Base-by-base conservation (phyloP, 2,113 vertebrate species). In the Crotalus helleri region DNA sequence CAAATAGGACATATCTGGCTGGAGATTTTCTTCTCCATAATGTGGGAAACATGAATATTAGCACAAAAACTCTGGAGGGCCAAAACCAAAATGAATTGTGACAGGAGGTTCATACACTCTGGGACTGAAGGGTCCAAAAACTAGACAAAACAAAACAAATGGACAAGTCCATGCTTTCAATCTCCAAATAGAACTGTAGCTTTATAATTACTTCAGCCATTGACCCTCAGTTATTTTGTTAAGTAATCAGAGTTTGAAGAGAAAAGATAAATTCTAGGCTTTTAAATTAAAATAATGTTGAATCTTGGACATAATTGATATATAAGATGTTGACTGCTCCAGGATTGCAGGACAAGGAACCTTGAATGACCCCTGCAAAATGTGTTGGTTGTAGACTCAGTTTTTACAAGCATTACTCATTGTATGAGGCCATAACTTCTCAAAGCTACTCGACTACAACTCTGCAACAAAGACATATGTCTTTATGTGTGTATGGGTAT, bases 121-220 rank as follows among this genome's bases (percentile, higher is more conserved):
- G 3, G 87, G 92, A 89, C 39, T 92, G 94, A 90, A 90, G 87
- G 24, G 85, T 88, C 90, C 92, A 54, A 91, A 94, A 93, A 51
- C 54, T 90, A 94, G 94, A 95, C 39, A 91, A 95, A 96, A 95
- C 39, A 91, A 95, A 96, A 94, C 92, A 93, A 69, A 46, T 46
- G 39, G 91, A 95, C 81, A 94, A 95, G 69, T 88, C 88, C 90
- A 94, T 91, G 3, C n/a, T 95, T 92, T 88, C 95, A 46, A 85
- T 51, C 17, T 87, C 69, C 21, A 46, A 58, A 94, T 93, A 61
- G 15, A 87, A 26, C 39, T 92, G 10, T 0, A 5, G 91, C 55
- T 55, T 24, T 4, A 91, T 88, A 87, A 6, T 74, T 12, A 64
- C 21, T 92, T 13, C 9, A 51, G 3, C 39, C 44, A 26, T 91